These are phyloP conservation scores for Phrynosoma blainvillii DNA, from an alignment of 2,113 vertebrate species.

Conservation along the genomic window DNA sequence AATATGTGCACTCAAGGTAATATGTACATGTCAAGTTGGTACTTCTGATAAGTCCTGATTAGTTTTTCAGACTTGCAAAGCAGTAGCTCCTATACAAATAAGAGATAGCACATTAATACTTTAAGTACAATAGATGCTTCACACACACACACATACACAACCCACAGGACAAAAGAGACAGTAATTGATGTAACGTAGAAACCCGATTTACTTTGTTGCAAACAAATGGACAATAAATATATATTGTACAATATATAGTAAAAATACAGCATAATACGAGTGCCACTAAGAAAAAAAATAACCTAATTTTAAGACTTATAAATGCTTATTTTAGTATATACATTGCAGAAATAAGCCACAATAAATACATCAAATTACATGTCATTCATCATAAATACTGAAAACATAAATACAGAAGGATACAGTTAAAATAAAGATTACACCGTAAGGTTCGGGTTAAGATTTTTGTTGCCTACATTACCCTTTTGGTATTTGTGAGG, in stretches of 20 bases:
- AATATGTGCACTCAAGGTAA: background rate
- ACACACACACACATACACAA: background rate
- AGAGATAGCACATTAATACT: background rate
- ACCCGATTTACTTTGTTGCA: conserved; percentile 83
- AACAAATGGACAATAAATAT: conserved; percentile 84
- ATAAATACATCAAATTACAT: conserved; percentile 96
- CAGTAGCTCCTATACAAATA: background rate
- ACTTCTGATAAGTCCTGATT: background rate
- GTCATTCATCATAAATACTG: conserved; percentile 96
- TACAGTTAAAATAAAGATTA: conserved; percentile 85
- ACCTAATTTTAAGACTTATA: conserved; percentile 79
- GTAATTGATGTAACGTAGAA: conserved; percentile 74
- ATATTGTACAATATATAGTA: conserved; percentile 88
- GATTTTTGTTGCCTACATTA: conserved; percentile 78
- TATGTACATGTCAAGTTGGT: background rate
- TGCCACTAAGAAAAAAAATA: conserved; percentile 88
- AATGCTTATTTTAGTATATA: conserved; percentile 89
- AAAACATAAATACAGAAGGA: conserved; percentile 87
- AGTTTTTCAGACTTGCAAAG: background rate
- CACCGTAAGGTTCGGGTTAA: conserved; percentile 79
- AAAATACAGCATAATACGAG: conserved; percentile 86
- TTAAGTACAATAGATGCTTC: conserved; percentile 37
- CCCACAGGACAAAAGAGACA: conserved; percentile 53
- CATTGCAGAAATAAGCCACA: conserved; percentile 94
- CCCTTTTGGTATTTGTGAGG: conserved; percentile 86